Evolutionary conservation across 2,113 vertebrate genomes (phyloP).

Genomic region (Crotalus tigris): DNA sequence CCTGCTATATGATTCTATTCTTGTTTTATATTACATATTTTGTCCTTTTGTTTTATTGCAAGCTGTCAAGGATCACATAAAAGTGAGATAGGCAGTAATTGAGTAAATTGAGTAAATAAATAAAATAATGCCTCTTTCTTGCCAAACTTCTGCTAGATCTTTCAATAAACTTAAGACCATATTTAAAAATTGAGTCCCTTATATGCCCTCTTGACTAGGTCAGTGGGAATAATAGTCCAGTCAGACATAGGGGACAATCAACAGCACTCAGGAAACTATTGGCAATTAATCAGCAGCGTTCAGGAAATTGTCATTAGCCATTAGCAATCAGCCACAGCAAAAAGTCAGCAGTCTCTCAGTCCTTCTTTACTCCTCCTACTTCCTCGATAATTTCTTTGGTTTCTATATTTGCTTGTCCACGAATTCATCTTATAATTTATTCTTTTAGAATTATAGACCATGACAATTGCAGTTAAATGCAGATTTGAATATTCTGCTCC

Average conservation of each 20-base stretch:
- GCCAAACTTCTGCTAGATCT: background rate
- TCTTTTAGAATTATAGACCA: background rate
- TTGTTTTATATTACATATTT: background rate
- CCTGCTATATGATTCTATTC: background rate
- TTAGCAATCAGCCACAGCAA: background rate
- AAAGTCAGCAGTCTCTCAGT: background rate
- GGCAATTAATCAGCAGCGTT: background rate
- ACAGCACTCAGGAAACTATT: background rate
- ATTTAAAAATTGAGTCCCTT: background rate
- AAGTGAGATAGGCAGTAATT: background rate
- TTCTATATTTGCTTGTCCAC: background rate
- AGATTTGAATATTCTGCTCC: background rate
- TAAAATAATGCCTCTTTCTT: background rate
- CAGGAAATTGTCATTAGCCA: background rate
- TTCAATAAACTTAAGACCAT: background rate
- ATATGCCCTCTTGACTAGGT: background rate
- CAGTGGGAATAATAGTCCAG: background rate
- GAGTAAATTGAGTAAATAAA: background rate
- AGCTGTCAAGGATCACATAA: background rate
- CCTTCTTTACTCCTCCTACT: background rate
- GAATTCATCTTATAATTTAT: background rate
- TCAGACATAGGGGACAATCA: background rate
- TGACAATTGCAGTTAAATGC: background rate
- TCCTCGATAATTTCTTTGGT: background rate
- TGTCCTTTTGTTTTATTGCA: background rate